A percentile compares a stretch with the other conserved stretches of the same genome.
These are phyloP conservation scores for Trematomus loennbergii DNA, from an alignment of 2,113 vertebrate genomes.

Conservation along the genomic window DNA sequence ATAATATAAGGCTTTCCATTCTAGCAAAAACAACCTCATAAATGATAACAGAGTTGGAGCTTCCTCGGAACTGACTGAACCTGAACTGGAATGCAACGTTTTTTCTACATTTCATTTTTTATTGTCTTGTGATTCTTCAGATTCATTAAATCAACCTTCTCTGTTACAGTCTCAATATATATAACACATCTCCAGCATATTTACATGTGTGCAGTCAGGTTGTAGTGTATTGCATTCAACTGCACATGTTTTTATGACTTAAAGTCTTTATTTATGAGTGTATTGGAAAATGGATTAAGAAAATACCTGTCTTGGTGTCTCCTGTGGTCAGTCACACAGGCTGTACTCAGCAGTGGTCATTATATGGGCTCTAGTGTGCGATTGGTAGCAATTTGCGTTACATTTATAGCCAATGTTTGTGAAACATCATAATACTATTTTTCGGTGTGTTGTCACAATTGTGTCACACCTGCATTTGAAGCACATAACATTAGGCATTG, in stretches of 20 bases:
- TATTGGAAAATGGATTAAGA: slow-evolving; percentile 38
- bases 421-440: slow-evolving; percentile 36
- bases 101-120: no score
- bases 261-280: slow-evolving; percentile 14
- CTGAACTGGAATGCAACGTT: no score
- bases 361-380: slow-evolving; percentile 36
- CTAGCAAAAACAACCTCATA: not conserved
- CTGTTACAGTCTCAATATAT: not conserved
- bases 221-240: not conserved
- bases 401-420: slow-evolving; percentile 23
- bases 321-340: slow-evolving; percentile 28
- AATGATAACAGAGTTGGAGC: not conserved
- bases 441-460: slow-evolving; percentile 42
- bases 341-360: slow-evolving; percentile 44
- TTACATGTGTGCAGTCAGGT: slow-evolving; percentile 7
- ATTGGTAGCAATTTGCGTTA: slow-evolving; percentile 43
- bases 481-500: slow-evolving; percentile 58
- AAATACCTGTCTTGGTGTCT: slow-evolving; percentile 37
- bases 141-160: not conserved
- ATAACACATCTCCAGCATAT: not conserved
- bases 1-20: not conserved
- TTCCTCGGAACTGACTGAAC: no score
- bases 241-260: slow-evolving; percentile 19
- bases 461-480: slow-evolving; percentile 59
- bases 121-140: no score